Conservation (phyloP, 2,797 vertebrate genomes). For the Micropoecilia bifurca region DNA sequence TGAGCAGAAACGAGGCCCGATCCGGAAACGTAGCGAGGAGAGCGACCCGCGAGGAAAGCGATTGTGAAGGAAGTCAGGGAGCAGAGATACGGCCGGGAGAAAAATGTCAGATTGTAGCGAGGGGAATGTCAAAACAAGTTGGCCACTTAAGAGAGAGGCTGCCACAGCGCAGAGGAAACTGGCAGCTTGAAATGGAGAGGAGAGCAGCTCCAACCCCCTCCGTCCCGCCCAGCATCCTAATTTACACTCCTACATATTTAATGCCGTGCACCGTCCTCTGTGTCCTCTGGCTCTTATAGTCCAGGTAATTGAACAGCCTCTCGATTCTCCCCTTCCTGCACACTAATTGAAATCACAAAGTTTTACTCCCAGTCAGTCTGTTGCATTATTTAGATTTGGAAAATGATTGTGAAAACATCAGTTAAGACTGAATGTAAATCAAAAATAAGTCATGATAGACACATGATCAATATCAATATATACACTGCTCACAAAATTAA, state of each 20-base stretch:
- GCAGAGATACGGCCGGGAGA: constrained; percentile 55
- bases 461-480: no score
- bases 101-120: constrained; percentile 60
- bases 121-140: constrained; percentile 62
- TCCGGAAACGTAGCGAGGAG: constrained; percentile 24
- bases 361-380: background rate
- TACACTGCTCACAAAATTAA: no score
- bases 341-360: constrained; percentile 52
- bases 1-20: constrained; percentile 38
- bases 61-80: constrained; percentile 55
- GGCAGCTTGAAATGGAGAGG: constrained; percentile 52
- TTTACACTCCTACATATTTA: constrained; percentile 73
- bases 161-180: constrained; percentile 29
- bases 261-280: constrained; percentile 54
- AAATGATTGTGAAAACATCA: constrained; percentile 10
- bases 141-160: constrained; percentile 47
- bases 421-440: no score
- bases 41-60: constrained; percentile 41
- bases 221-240: constrained; percentile 45
- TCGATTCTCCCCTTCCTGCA: constrained; percentile 11
- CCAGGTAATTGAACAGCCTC: constrained; percentile 61
- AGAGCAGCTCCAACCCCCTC: constrained; percentile 19
- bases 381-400: constrained; percentile 21
- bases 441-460: no score
- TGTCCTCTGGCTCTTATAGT: constrained; percentile 47